Evolutionary conservation across 1,140 invertebrate species (phyloP).

Genomic region (Drosophila bifasciata): DNA sequence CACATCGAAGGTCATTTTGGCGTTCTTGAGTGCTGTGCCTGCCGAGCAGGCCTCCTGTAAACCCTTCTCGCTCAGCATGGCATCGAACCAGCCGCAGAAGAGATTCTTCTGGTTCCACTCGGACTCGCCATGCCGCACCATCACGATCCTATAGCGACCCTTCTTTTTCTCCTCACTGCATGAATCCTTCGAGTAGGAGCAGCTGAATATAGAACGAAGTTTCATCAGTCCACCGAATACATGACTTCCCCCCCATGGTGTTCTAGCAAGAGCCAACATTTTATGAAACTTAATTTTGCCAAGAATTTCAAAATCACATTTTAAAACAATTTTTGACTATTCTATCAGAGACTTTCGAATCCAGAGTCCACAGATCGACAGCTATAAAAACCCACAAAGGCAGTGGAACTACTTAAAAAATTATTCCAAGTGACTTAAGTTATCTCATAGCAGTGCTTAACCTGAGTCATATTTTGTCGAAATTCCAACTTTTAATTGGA

Average conservation of each 20-base stretch:
- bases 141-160: constrained; percentile 94
- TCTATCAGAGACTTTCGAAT: constrained; percentile 1
- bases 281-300: constrained; percentile 23
- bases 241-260: constrained; percentile 6
- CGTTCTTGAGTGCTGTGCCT: constrained; percentile 93
- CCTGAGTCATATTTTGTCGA: too few relatives aligned
- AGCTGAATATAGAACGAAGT: not conserved
- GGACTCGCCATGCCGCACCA: constrained; percentile 97
- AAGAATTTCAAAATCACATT: not conserved
- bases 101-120: constrained; percentile 97
- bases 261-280: constrained; percentile 43
- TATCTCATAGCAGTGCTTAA: too few relatives aligned
- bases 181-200: constrained; percentile 8
- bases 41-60: constrained; percentile 89
- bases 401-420: too few relatives aligned
- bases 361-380: too few relatives aligned
- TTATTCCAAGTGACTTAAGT: too few relatives aligned
- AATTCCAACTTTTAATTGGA: too few relatives aligned
- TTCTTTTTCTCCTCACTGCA: not conserved
- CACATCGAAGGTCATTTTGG: constrained; percentile 92
- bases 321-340: not conserved
- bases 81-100: constrained; percentile 97
- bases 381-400: too few relatives aligned
- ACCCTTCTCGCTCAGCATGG: constrained; percentile 93
- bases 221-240: not conserved